These are phyloP conservation scores for Taeniopygia guttata DNA, from an alignment of 2,797 vertebrate species.

Conservation along the genomic window DNA sequence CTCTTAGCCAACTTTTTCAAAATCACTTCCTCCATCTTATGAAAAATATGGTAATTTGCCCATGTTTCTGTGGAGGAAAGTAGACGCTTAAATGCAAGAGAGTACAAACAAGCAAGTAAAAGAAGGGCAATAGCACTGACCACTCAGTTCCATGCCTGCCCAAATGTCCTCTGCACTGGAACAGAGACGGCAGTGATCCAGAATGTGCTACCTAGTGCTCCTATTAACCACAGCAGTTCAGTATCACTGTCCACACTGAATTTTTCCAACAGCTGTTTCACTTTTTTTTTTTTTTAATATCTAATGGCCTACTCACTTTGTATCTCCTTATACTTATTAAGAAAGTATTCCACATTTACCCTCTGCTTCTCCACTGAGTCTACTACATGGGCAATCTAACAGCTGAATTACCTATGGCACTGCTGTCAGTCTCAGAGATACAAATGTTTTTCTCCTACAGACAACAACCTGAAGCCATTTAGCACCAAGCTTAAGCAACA, in stretches of 20 bases:
- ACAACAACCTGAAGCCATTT: not conserved
- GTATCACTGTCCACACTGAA: not conserved
- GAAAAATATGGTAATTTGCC: constrained; percentile 3
- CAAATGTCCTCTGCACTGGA: not conserved
- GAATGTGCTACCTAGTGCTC: not conserved
- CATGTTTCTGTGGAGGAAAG: not conserved
- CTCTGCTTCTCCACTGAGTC: not conserved
- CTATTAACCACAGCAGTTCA: not conserved
- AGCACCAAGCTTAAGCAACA: not conserved
- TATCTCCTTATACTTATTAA: not conserved
- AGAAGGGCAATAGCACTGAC: not conserved
- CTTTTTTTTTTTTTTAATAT: not conserved
- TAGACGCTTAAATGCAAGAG: not conserved
- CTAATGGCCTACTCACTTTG: not conserved
- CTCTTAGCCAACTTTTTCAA: constrained; percentile 22
- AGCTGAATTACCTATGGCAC: not conserved
- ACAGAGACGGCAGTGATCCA: not conserved
- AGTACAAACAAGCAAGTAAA: not conserved
- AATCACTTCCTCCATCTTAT: not conserved
- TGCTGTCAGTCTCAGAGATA: constrained; percentile 17
- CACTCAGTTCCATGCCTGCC: not conserved
- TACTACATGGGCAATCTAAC: not conserved
- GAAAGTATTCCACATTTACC: not conserved
- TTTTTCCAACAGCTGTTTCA: not conserved
- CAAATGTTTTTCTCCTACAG: not conserved